Base-by-base conservation (phyloP, 64 coral and sea anemone genomes). In the Platygyra sinensis region DNA sequence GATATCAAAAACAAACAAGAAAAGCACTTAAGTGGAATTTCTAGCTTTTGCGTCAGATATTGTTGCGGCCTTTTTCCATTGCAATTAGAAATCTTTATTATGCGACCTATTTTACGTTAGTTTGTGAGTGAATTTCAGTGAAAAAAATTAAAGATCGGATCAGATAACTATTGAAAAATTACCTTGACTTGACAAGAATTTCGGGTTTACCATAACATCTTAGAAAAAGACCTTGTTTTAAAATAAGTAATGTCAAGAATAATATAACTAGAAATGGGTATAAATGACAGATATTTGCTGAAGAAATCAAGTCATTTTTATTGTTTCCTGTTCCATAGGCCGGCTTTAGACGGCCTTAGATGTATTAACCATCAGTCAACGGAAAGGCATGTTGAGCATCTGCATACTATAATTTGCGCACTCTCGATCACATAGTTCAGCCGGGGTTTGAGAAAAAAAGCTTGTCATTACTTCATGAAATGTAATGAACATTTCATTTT, bases 1-100 rank as follows among this genome's bases (percentile, higher is more conserved):
- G 62, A 84, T 84, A 84, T 24, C 30, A 69, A 84, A 80, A 85
- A 71, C 80, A 83, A 83, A 83, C 80, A 83, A 83, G 80, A 85
- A 69, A 28, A 85, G 32, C 81, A 71, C 61, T 82, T 82, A 61
- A 85, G 81, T 69, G 81, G 31, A 83, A 65, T 85, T 85, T 85
- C 49, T 85, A 72, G 36, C 81, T 62, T 67, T 83, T 64, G 74
- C 30, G n/a, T 20, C 32, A 67, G 60, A 83, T 83, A 83, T 85
- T 72, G 62, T 71, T 85, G 20, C 24, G 62, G 33, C 33, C 63
- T 85, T 85, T 85, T 85, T 85, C 12, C 62, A 85, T 69, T 51
- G 81, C 81, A 69, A 71, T 85, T 83, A 83, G 60, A 14, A 83
- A 1, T 38, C 38, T 62, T 71, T 50, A 46, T 85, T 24, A 69